Conservation (phyloP, 2,888 invertebrate genomes). For the Sminthurinus aureus region DNA sequence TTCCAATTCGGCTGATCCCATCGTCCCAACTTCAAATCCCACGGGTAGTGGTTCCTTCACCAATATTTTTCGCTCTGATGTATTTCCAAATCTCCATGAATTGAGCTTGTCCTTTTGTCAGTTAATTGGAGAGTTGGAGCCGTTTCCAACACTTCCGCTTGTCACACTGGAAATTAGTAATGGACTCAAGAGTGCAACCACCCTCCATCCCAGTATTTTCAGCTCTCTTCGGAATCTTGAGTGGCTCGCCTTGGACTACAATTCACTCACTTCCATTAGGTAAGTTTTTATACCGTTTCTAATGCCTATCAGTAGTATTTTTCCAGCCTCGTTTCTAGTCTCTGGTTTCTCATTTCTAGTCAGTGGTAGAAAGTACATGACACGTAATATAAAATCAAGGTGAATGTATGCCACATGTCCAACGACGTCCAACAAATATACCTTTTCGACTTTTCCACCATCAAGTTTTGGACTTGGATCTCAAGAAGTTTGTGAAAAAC, state of each 20-base stretch:
- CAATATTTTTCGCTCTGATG: slow-evolving; percentile 75
- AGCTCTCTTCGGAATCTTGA: slow-evolving; percentile 65
- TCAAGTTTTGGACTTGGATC: no score
- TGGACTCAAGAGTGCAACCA: slow-evolving; percentile 76
- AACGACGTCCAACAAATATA: no score
- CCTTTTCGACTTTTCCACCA: no score
- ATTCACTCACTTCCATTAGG: slow-evolving; percentile 78
- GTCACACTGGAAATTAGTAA: slow-evolving; percentile 87
- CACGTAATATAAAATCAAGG: no score
- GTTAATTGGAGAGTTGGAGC: slow-evolving; percentile 77
- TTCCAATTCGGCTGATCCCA: not conserved
- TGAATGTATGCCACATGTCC: no score
- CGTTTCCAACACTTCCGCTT: slow-evolving; percentile 76
- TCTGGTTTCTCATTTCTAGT: no score
- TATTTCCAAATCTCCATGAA: slow-evolving; percentile 76
- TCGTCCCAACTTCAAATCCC: not conserved
- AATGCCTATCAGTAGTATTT: not conserved
- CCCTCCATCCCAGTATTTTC: slow-evolving; percentile 61
- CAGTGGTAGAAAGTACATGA: no score
- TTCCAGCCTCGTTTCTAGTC: not conserved
- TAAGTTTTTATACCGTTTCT: slow-evolving; percentile 50
- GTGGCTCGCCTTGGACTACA: slow-evolving; percentile 88
- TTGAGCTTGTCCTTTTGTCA: slow-evolving; percentile 92
- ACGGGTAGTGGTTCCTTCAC: slow-evolving; percentile 57
- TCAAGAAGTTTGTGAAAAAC: no score